Conservation (phyloP, 2,113 vertebrate genomes). For the Lophochroa leadbeateri region DNA sequence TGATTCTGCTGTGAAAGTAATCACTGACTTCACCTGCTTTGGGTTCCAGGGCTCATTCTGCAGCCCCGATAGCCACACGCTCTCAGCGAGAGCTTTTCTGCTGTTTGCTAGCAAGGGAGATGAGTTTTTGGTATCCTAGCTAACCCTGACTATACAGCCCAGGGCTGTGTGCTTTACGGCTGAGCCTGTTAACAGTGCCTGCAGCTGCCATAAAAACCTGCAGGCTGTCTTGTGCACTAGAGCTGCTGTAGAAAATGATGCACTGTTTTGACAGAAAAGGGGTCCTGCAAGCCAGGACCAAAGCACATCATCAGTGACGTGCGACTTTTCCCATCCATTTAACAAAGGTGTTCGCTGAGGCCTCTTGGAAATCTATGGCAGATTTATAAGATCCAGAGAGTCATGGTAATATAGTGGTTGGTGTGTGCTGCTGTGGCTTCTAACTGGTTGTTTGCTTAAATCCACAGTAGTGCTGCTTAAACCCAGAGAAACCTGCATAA, state of each 20-base stretch:
- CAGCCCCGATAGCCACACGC: background rate
- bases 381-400: background rate
- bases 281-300: background rate
- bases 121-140: background rate
- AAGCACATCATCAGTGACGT: background rate
- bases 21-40: background rate
- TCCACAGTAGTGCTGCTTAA: background rate
- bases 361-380: background rate
- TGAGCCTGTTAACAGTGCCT: slow-evolving; percentile 1
- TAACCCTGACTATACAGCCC: background rate
- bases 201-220: slow-evolving; percentile 30
- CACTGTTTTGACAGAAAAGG: slow-evolving; percentile 26
- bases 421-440: background rate
- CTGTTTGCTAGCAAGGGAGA: background rate
- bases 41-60: background rate
- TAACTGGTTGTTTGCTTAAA: background rate
- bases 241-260: background rate
- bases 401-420: background rate
- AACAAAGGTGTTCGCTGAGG: slow-evolving; percentile 27
- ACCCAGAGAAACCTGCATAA: background rate
- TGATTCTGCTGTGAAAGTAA: background rate
- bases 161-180: slow-evolving; percentile 5
- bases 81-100: background rate
- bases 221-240: slow-evolving; percentile 21
- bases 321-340: background rate